Percentiles rank a stretch among this genome's conserved stretches.
Conservation (phyloP, 2,797 vertebrate genomes). For the Sebastolobus alascanus region DNA sequence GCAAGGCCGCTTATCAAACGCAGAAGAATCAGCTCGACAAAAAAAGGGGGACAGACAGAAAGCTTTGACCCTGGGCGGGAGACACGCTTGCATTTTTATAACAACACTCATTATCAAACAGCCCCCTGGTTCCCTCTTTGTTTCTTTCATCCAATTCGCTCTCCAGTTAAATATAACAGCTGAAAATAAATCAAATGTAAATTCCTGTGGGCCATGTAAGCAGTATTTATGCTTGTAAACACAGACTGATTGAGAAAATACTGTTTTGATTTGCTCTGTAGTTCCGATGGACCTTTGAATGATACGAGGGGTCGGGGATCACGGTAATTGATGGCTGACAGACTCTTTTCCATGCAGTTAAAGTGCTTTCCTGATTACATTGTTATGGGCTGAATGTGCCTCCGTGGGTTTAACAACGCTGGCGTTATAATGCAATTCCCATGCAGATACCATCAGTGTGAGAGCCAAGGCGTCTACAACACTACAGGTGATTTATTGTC, state of each 20-base stretch:
- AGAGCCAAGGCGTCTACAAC: constrained; percentile 26
- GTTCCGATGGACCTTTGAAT: constrained; percentile 1
- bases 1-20: constrained; percentile 60
- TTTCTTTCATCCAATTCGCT: constrained; percentile 35
- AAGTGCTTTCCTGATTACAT: constrained; percentile 17
- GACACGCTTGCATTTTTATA: constrained; percentile 57
- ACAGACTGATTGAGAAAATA: constrained; percentile 33
- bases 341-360: constrained; percentile 5
- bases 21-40: constrained; percentile 35
- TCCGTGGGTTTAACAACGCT: neutral
- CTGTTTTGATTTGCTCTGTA: constrained; percentile 19
- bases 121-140: constrained; percentile 5
- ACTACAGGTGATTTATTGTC: constrained; percentile 20
- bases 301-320: constrained; percentile 3
- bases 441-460: constrained; percentile 32
- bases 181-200: constrained; percentile 31
- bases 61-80: constrained; percentile 43
- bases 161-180: constrained; percentile 28
- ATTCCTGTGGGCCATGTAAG: constrained; percentile 6
- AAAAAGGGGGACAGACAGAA: constrained; percentile 34
- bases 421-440: constrained; percentile 23
- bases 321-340: constrained; percentile 25
- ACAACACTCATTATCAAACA: constrained; percentile 49
- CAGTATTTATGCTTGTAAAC: constrained; percentile 37
- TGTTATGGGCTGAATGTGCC: constrained; percentile 14